phyloP scores from a whole-genome alignment of 2,888 invertebrate species.

The Odontocolon sp. region DNA sequence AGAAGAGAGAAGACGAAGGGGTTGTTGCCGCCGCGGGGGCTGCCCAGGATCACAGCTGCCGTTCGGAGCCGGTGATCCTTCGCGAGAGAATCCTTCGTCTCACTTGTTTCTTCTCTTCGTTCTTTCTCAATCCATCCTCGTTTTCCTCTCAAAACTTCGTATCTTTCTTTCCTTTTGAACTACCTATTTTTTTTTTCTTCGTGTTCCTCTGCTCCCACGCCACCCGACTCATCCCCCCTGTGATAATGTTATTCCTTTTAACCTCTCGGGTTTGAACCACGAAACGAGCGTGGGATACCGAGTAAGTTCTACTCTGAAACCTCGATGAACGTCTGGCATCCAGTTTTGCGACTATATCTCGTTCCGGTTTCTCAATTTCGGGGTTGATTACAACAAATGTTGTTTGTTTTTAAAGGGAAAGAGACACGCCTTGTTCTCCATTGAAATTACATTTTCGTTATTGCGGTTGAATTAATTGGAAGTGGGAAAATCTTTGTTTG shows the following conservation, averaged over 20 bases:
- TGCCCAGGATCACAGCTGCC: slow-evolving; percentile 64
- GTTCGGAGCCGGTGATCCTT: slow-evolving; percentile 58
- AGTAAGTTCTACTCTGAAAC: not conserved
- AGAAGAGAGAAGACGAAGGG: slow-evolving; percentile 49
- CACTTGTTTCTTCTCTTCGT: no score
- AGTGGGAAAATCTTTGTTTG: not conserved
- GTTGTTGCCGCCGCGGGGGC: slow-evolving; percentile 60
- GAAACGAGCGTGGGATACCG: slow-evolving; percentile 69
- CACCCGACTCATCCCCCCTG: slow-evolving; percentile 53
- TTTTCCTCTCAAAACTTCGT: slow-evolving; percentile 38
- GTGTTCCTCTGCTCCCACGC: slow-evolving; percentile 64
- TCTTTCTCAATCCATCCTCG: slow-evolving; percentile 26
- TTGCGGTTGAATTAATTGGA: slow-evolving; percentile 12
- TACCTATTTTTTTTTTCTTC: slow-evolving; percentile 13
- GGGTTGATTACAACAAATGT: not conserved
- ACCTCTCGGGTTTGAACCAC: slow-evolving; percentile 66
- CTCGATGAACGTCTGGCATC: slow-evolving; percentile 18
- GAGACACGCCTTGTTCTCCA: not conserved
- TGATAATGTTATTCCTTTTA: slow-evolving; percentile 72
- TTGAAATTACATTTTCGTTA: not conserved
- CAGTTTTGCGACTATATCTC: slow-evolving; percentile 4
- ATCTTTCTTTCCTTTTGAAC: slow-evolving; percentile 18
- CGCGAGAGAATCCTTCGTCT: slow-evolving; percentile 44
- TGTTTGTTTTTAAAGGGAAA: not conserved
- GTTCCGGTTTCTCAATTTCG: not conserved